These are phyloP conservation scores for Upupa epops DNA, from an alignment of 2,113 vertebrate genomes.

Conservation along the genomic window DNA sequence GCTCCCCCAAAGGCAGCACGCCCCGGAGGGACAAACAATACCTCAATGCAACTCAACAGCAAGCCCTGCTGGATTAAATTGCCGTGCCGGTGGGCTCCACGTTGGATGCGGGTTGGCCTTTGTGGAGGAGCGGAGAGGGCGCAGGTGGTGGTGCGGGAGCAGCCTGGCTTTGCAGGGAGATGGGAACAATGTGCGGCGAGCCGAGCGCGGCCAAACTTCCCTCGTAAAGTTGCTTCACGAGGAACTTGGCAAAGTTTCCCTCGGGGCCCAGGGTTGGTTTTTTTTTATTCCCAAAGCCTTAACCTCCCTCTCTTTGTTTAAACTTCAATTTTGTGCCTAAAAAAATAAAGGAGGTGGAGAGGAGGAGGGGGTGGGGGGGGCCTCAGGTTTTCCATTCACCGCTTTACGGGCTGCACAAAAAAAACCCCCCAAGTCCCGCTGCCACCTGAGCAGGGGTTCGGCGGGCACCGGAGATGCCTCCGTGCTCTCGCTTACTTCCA, in stretches of 20 bases:
- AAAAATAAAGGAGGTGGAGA: not conserved
- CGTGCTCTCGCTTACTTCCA: conserved; percentile 45
- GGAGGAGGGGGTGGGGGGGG: too few species aligned
- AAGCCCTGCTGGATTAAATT: conserved; percentile 47
- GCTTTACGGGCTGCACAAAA: conserved; percentile 17
- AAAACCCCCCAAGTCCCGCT: not conserved
- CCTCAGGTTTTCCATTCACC: not conserved
- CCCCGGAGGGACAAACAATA: conserved; percentile 37
- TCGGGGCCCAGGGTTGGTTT: not conserved
- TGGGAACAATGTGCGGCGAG: conserved; percentile 26
- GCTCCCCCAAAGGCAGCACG: conserved; percentile 31
- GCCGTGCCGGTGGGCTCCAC: conserved; percentile 37
- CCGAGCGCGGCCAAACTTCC: conserved; percentile 7
- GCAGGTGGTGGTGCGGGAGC: conserved; percentile 14
- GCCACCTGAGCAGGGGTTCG: conserved; percentile 47
- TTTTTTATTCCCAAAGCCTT: not conserved
- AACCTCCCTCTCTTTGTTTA: conserved; percentile 43
- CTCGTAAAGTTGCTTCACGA: conserved; percentile 25
- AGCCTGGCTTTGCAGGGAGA: not conserved
- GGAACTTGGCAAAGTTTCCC: conserved; percentile 54
- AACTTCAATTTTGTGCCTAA: conserved; percentile 11
- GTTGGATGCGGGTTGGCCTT: not conserved
- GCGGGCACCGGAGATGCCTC: conserved; percentile 24
- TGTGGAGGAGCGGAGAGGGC: not conserved
- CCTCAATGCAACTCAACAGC: conserved; percentile 54